Evolutionary conservation across 2,888 invertebrate species (phyloP), one percentile per base, ranked within the genome.

Genomic region (Apodemia hepburni): DNA sequence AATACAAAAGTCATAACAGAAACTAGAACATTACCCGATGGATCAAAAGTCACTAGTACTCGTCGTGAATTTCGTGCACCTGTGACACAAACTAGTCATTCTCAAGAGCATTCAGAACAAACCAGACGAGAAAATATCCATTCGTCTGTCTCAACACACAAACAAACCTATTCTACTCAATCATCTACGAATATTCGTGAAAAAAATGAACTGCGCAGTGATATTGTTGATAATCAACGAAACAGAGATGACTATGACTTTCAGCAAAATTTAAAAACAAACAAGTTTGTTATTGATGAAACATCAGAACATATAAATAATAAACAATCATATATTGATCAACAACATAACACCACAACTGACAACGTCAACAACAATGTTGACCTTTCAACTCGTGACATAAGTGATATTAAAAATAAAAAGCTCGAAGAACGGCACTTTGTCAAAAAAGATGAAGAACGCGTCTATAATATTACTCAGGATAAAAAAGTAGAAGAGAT

Each of bases 21-120:
- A 71, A 95, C 94, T 0, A 93, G 94, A 70, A 93, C 93, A 59
- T 80, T 95, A 54, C 93, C 94, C 0, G 95, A 94, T 73, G 95
- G 95, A 17, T 94, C 94, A 2, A 92, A 92, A 54, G 93, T 95
- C 0, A 95, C 94, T n/a, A 95, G 94, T 66, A 95, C 94, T 22
- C 92, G 93, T 57, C 93, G 94, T 47, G 95, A 95, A 76, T 94
- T 94, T 45, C 82, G 85, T n/a, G 85, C 74, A 5, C 88, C 89
- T 0, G 68, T 70, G 7, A 79, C 79, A 17, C 83, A 87, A 58
- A 81, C 75, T 63, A 80, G 78, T 18, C 80, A 75, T 54, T 79
- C 87, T n/a, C 85, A 89, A 67, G 79, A 83, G 33, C 77, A 78
- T 7, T 80, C 81, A 9, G 80, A 75, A 64, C 73, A 86, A 64